Evolutionary conservation across 2,888 invertebrate species (phyloP).

Genomic region (Tipula confusa): DNA sequence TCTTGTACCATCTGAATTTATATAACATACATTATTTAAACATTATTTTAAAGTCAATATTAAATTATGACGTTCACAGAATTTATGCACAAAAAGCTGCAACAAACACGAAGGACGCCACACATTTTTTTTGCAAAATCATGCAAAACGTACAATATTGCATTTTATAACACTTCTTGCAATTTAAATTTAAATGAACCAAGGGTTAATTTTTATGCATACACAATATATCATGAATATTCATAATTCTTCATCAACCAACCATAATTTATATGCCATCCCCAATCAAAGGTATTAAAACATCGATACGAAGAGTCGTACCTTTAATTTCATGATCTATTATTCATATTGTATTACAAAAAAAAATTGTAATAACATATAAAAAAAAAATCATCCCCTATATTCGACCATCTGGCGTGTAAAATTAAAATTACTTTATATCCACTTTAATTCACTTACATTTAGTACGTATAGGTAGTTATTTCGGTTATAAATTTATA

Average conservation of each 20-base stretch:
- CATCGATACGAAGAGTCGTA: background rate
- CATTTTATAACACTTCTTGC: background rate
- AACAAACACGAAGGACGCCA: background rate
- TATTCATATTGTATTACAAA: constrained; percentile 26
- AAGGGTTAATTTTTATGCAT: background rate
- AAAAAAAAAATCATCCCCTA: background rate
- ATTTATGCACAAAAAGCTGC: background rate
- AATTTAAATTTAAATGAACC: too few species aligned
- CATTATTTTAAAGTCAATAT: too few species aligned
- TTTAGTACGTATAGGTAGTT: background rate
- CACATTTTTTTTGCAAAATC: background rate
- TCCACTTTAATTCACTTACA: background rate
- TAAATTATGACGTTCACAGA: background rate
- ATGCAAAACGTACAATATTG: background rate
- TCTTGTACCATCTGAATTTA: too few species aligned
- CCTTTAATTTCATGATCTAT: background rate
- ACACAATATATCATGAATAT: constrained; percentile 13
- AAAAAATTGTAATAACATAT: background rate
- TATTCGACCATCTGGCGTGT: constrained; percentile 25
- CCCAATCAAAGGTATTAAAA: constrained; percentile 25
- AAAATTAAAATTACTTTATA: constrained; percentile 27
- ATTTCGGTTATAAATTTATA: background rate
- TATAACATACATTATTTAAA: too few species aligned
- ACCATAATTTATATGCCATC: background rate
- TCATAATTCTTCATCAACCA: background rate